Evolutionary conservation across 2,797 vertebrate genomes (phyloP).

Genomic region (Tragelaphus oryx): DNA sequence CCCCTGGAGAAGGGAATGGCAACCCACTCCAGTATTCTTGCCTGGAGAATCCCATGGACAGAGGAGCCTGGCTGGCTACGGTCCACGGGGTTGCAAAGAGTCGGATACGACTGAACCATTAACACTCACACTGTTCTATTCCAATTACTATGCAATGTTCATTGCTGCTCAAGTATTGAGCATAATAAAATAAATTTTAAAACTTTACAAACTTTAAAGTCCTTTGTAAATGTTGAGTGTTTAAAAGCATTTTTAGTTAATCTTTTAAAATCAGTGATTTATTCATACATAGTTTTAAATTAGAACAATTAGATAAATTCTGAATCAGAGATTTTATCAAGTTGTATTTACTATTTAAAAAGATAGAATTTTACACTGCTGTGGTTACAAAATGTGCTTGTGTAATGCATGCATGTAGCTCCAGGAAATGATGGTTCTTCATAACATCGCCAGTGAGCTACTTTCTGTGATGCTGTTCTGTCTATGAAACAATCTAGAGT

Average conservation of each 20-base stretch:
- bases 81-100: background rate
- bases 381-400: background rate
- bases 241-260: background rate
- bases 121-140: background rate
- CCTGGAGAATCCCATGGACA: background rate
- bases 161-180: background rate
- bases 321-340: background rate
- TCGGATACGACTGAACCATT: background rate
- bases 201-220: background rate
- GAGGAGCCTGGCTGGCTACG: background rate
- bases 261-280: background rate
- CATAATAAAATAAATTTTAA: background rate
- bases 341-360: background rate
- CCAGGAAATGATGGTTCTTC: background rate
- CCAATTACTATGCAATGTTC: background rate
- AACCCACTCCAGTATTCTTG: background rate
- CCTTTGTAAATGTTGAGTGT: background rate
- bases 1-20: background rate
- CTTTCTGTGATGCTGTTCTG: background rate
- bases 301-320: background rate
- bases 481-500: background rate
- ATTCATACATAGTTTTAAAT: background rate
- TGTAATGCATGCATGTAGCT: background rate
- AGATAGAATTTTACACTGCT: background rate
- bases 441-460: background rate